Base-by-base conservation (phyloP, 2,797 vertebrate species). In the Erpetoichthys calabaricus region DNA sequence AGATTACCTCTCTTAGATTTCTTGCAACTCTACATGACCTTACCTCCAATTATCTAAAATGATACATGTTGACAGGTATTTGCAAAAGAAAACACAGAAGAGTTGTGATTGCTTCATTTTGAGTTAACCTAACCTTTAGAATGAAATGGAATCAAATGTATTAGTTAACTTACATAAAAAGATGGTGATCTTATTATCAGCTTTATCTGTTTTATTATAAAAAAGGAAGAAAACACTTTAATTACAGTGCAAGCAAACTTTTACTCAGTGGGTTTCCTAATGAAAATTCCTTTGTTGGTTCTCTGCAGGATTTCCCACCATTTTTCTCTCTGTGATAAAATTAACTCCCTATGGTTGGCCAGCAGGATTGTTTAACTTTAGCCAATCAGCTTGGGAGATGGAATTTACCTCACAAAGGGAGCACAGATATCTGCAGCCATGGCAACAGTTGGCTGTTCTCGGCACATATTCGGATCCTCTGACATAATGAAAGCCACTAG, bases 351-450 rank as follows among this genome's bases (percentile, higher is more conserved):
- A 63, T 69, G 70, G 77, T 70, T 84, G 77, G 81, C 65, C 81
- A 78, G 67, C 64, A 59, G 75, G 72, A 80, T 76, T 80, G 82
- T 78, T 70, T 80, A 71, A 80, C 79, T 82, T 75, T 61, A 77
- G 68, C 84, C 85, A 88, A 85, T 85, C 78, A 82, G 79, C 79
- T 80, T 74, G 78, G 82, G 81, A 81, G 76, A 73, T 77, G 69
- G 73, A 64, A 56, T 76, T 86, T 85, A 86, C 78, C 77, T 85
- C 79, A 82, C 73, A 74, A 72, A 76, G 70, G 73, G 71, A 81
- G 63, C 66, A 62, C 73, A 73, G 64, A 66, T 75, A 77, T 68
- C 75, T 64, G 84, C 75, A 79, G 75, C 77, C 80, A 86, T 86
- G 73, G 82, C 79, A 86, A 85, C 82, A 59, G 71, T 65, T 69